phyloP scores from a whole-genome alignment of 1,140 invertebrate genomes.

The Planococcus citri region DNA sequence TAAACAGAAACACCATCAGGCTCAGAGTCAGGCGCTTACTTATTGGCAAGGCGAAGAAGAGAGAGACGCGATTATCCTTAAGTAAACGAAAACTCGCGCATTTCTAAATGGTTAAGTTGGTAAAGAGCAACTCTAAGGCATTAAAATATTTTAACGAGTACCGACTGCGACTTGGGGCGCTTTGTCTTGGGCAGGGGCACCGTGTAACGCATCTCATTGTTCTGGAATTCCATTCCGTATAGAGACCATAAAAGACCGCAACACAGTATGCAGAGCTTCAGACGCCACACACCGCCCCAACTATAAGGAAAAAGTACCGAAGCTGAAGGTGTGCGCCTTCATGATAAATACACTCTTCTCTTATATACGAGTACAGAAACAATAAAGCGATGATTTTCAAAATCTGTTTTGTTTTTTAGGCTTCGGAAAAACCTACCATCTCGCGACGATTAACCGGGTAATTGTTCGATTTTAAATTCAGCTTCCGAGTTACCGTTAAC shows the following conservation, averaged over 20 bases:
- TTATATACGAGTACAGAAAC: no score
- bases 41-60: no score
- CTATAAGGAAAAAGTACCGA: no score
- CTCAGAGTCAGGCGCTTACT: no score
- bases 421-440: no score
- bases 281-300: no score
- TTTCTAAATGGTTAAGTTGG: neutral
- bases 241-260: no score
- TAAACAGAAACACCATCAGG: neutral
- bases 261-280: no score
- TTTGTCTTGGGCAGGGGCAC: neutral
- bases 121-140: neutral
- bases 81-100: neutral
- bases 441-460: neutral
- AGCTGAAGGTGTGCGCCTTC: no score
- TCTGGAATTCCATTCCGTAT: neutral
- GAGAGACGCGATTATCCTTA: neutral
- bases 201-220: neutral
- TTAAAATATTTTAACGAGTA: slow-evolving; percentile 8
- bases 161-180: neutral
- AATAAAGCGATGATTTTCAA: no score
- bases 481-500: neutral
- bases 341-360: no score
- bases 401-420: no score
- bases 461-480: neutral